Evolutionary conservation across 1,140 invertebrate genomes (phyloP).

Genomic region (Penaeus japonicus): DNA sequence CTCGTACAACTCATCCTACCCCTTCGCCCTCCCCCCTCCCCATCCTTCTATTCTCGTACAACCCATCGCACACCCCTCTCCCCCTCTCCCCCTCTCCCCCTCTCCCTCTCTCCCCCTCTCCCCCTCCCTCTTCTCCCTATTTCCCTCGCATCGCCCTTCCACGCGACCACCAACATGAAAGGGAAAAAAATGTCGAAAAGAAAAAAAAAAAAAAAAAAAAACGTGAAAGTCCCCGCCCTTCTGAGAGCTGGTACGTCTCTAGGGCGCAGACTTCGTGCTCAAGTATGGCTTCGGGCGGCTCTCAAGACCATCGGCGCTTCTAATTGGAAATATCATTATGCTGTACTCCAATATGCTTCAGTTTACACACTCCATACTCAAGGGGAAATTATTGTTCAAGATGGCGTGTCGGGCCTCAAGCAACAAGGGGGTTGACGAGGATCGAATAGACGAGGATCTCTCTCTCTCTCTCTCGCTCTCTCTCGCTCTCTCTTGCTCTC

Average conservation of each 20-base stretch:
- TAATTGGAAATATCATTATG: constrained; percentile 54
- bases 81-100: neutral
- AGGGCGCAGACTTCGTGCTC: constrained; percentile 21
- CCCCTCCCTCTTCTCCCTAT: neutral
- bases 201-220: neutral
- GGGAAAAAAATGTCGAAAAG: neutral
- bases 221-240: neutral
- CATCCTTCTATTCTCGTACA: neutral
- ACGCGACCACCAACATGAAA: neutral
- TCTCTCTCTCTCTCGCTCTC: neutral
- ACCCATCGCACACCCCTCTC: neutral
- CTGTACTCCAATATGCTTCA: constrained; percentile 34
- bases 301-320: constrained; percentile 15
- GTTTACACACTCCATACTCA: constrained; percentile 11
- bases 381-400: constrained; percentile 30
- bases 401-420: neutral
- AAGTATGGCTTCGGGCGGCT: constrained; percentile 22
- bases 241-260: neutral
- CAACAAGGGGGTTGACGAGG: too few relatives aligned
- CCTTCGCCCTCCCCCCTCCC: neutral
- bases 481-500: constrained; percentile 16
- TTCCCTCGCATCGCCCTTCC: neutral
- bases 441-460: neutral
- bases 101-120: neutral
- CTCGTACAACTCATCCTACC: neutral